Evolutionary conservation across 2,113 vertebrate genomes (phyloP), one percentile per base, ranked within the genome.

Genomic region (Cavia porcellus): DNA sequence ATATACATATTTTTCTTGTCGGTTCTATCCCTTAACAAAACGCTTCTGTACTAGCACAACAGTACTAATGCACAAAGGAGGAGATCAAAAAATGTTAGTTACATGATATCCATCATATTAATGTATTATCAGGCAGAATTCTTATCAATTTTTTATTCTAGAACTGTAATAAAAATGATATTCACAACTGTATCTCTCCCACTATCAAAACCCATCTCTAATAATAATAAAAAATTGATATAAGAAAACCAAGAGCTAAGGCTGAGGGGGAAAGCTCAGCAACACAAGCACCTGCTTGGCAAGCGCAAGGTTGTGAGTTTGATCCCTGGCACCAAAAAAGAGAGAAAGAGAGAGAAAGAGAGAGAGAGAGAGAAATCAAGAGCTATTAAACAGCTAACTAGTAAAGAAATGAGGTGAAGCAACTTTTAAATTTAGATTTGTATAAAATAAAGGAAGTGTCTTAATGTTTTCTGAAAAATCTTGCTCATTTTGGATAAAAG

Each of bases 401-500:
- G 82, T 38, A 74, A 72, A 84, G 38, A 28, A 14, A 91, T 22
- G 38, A 68, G 2, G 45, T 7, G 13, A 30, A 68, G 45, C 20
- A 9, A 94, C 59, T 47, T 86, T 86, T 89, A 83, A 70, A 93
- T 91, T 91, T 86, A 79, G 38, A 94, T 92, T 80, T 77, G 4
- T 55, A 42, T 13, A 57, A 68, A 68, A 83, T 92, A 57, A 93
- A 82, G 52, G 32, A 50, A 88, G 38, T n/a, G 24, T n/a, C 70
- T 77, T 72, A 59, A 57, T 52, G 8, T n/a, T 90, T 81, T 59
- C 72, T 20, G 9, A 91, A 90, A 47, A 90, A 86, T 10, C 3
- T 64, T 30, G 77, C 66, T 82, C 22, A 5, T 14, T 74, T 55
- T 47, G 52, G 62, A 52, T 24, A 57, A 59, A 32, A 35, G 42